A percentile compares a stretch with the other conserved stretches of the same genome.
Conservation (phyloP, 2,888 invertebrate genomes). For the Apodemia hepburni region DNA sequence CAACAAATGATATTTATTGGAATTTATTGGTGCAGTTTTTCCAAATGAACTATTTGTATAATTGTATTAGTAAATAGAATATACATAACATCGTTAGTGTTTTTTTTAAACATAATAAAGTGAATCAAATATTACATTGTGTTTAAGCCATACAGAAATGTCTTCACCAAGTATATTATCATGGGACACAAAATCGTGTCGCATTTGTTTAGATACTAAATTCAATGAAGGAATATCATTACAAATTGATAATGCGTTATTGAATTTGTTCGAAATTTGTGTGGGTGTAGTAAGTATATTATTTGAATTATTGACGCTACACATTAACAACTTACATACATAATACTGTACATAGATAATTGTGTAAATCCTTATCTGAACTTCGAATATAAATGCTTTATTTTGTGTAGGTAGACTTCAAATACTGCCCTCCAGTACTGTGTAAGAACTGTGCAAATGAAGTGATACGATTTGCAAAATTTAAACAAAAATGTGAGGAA, state of each 20-base stretch:
- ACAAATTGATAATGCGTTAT: slow-evolving; percentile 36
- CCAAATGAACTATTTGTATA: no score
- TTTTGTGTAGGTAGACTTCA: slow-evolving; percentile 16
- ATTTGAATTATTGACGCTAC: not conserved
- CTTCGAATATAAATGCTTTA: no score
- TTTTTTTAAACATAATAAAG: not conserved
- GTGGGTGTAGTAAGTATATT: slow-evolving; percentile 45
- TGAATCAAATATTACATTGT: not conserved
- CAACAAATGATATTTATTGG: no score
- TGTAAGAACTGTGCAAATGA: slow-evolving; percentile 38
- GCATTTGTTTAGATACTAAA: slow-evolving; percentile 42
- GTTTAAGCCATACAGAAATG: not conserved
- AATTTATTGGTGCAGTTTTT: no score
- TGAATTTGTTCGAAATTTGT: slow-evolving; percentile 42
- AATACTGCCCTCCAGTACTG: slow-evolving; percentile 19
- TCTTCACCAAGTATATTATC: not conserved
- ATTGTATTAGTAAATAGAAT: no score
- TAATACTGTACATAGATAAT: no score
- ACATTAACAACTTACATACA: no score
- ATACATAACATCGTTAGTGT: no score
- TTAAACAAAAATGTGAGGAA: slow-evolving; percentile 43
- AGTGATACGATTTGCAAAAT: slow-evolving; percentile 39
- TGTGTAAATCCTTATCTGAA: no score
- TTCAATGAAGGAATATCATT: slow-evolving; percentile 31
- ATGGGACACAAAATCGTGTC: slow-evolving; percentile 36